Evolutionary conservation across 2,113 vertebrate species (phyloP).

Genomic region (Chlorodrepanis virens): DNA sequence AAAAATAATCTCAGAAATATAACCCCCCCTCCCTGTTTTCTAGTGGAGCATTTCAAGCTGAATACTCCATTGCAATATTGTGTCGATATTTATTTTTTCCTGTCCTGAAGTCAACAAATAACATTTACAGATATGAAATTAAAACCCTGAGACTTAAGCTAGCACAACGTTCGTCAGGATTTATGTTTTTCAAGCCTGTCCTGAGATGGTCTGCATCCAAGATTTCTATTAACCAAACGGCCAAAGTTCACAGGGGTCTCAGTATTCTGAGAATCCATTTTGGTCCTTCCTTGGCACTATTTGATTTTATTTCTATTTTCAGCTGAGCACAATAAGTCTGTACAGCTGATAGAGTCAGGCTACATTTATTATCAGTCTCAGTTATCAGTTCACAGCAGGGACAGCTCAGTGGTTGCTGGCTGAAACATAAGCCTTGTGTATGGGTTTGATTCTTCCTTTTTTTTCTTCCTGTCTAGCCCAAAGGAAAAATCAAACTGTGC

Average conservation of each 20-base stretch:
- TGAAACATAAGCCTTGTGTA: slow-evolving; percentile 48
- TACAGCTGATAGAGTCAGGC: slow-evolving; percentile 29
- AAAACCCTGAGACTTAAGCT: not conserved
- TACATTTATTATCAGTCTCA: slow-evolving; percentile 64
- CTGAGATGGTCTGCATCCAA: not conserved
- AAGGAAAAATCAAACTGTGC: slow-evolving; percentile 21
- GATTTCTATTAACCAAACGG: slow-evolving; percentile 30
- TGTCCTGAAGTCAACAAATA: not conserved
- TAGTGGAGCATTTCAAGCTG: not conserved
- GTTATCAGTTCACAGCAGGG: slow-evolving; percentile 58
- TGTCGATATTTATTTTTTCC: not conserved
- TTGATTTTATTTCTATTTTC: slow-evolving; percentile 62
- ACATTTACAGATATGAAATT: not conserved
- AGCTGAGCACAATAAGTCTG: slow-evolving; percentile 25
- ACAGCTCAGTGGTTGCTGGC: slow-evolving; percentile 20
- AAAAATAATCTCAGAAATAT: not conserved
- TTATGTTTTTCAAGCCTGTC: not conserved
- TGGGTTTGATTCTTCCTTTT: not conserved
- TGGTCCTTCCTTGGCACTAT: slow-evolving; percentile 23
- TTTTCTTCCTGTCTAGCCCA: not conserved
- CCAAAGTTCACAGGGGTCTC: not conserved
- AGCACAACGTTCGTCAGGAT: not conserved
- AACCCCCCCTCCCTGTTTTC: not conserved
- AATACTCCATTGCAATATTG: not conserved
- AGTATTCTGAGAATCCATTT: not conserved